phyloP scores from a whole-genome alignment of 2,888 invertebrate genomes.

The Drosophila nr. perissopoda region DNA sequence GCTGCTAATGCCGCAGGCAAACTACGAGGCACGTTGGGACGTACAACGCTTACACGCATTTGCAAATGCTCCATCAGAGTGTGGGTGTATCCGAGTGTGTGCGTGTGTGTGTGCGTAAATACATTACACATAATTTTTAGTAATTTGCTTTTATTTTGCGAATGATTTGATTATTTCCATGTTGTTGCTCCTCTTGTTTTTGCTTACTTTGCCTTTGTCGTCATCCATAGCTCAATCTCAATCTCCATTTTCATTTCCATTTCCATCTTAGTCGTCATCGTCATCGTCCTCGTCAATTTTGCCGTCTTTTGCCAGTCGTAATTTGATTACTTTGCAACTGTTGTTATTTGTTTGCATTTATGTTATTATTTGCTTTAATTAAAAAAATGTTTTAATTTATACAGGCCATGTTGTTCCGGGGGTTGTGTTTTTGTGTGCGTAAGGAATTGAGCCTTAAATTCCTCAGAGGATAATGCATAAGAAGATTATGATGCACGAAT shows the following conservation, averaged over 20 bases:
- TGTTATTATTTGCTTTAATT: constrained; percentile 68
- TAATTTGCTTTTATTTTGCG: constrained; percentile 74
- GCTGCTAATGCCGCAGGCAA: constrained; percentile 48
- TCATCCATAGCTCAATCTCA: constrained; percentile 2
- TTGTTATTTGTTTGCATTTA: constrained; percentile 44
- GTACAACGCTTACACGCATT: constrained; percentile 18
- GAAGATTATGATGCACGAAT: constrained; percentile 34
- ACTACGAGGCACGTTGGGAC: constrained; percentile 33
- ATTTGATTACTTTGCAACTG: constrained; percentile 65
- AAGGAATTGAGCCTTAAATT: constrained; percentile 38
- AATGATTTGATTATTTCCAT: constrained; percentile 76
- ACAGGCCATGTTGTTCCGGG: constrained; percentile 9
- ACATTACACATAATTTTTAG: constrained; percentile 66
- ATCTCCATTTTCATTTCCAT: constrained; percentile 8
- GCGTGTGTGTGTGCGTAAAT: constrained; percentile 34
- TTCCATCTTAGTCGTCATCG: constrained; percentile 9
- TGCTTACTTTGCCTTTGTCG: constrained; percentile 12
- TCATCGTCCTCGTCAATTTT: constrained; percentile 19
- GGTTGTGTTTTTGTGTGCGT: not conserved
- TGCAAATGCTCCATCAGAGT: constrained; percentile 15
- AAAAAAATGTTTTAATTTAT: constrained; percentile 71
- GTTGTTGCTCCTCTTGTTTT: constrained; percentile 33
- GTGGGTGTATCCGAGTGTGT: constrained; percentile 14
- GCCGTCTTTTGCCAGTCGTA: constrained; percentile 49
- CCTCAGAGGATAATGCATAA: constrained; percentile 27